Base-by-base conservation (phyloP, 2,888 invertebrate species). In the Notodromas monacha region DNA sequence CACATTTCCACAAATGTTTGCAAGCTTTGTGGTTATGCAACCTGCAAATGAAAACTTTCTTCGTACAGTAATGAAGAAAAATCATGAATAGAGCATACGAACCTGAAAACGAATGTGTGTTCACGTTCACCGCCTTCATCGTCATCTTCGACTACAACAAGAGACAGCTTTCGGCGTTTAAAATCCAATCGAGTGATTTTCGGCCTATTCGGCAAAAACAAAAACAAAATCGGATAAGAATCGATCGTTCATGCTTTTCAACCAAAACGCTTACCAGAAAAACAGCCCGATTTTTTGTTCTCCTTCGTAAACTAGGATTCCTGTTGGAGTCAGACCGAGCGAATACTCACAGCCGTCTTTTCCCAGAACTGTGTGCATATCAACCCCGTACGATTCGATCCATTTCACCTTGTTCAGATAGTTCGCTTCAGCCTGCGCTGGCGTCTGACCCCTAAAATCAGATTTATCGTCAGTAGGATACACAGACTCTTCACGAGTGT, bases 1-100 rank as follows among this genome's bases (percentile, higher is more conserved):
- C 92, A 57, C 96, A 96, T 52, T 99, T 99, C 96, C 96, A 99
- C 38, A 99, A 56, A 54, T 99, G 96, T 50, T 99, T 99, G 49
- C 89, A 86, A 2, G 92, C 89, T 49, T 89, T 89, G 48, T 89
- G 81, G 47, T 86, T 92, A 40, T 74, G 69, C 39, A 92, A 55
- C 34, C 65, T 58, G 36, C 5, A 40, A 34, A 34, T 32, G 14
- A 14, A 10, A 4, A 26, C 14, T 15, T n/a, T 8, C 12, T 3
- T 4, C n/a, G 12, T 11, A 32, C n/a, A 16, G 10, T 30, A 16
- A 31, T 21, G 26, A 26, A 16, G 4, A 10, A 4, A 16, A 26
- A 33, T 6, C 30, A 21, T 12, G 10, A 14, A 14, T 11, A 32
- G 15, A 10, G n/a, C n/a, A 12, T 6, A 33, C 33, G 38, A 40